Evolutionary conservation across 2,888 invertebrate genomes (phyloP).

Genomic region (Tachystola acroxantha): DNA sequence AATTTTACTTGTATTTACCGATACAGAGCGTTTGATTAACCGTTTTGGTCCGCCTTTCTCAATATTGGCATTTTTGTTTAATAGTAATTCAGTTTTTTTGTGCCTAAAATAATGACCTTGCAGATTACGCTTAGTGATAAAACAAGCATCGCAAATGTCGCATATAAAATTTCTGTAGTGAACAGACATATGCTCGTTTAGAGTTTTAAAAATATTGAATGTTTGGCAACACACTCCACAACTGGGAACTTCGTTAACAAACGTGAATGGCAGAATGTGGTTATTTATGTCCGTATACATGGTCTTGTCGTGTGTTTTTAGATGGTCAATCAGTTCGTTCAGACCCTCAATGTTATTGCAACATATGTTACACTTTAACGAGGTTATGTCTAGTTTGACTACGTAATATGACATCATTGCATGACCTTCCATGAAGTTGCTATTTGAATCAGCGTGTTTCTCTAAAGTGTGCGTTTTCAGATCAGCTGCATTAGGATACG

Average conservation of each 20-base stretch:
- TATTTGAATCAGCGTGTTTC: conserved; percentile 16
- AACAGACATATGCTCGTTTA: conserved; percentile 39
- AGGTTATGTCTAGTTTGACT: conserved; percentile 29
- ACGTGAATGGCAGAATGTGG: conserved; percentile 38
- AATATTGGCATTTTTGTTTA: background rate
- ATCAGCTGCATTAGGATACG: conserved; percentile 21
- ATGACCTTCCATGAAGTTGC: background rate
- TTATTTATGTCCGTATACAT: conserved; percentile 33
- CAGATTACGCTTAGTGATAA: background rate
- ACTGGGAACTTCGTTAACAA: conserved; percentile 19
- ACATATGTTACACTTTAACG: conserved; percentile 35
- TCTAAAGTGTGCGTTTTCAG: conserved; percentile 22
- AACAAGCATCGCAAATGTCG: conserved; percentile 10
- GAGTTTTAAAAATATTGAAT: conserved; percentile 22
- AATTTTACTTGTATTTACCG: too few relatives aligned
- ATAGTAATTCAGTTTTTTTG: background rate
- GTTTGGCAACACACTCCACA: conserved; percentile 54
- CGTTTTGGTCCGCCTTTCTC: too few relatives aligned
- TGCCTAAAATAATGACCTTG: too few relatives aligned
- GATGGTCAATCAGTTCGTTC: conserved; percentile 27
- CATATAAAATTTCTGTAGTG: conserved; percentile 46
- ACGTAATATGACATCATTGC: background rate
- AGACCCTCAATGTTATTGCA: conserved; percentile 19
- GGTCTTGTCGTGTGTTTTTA: conserved; percentile 27
- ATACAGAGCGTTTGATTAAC: too few relatives aligned